Percentiles rank a stretch among this genome's conserved stretches.
Conservation (phyloP, 2,888 invertebrate genomes). For the Oxytorus armatus region DNA sequence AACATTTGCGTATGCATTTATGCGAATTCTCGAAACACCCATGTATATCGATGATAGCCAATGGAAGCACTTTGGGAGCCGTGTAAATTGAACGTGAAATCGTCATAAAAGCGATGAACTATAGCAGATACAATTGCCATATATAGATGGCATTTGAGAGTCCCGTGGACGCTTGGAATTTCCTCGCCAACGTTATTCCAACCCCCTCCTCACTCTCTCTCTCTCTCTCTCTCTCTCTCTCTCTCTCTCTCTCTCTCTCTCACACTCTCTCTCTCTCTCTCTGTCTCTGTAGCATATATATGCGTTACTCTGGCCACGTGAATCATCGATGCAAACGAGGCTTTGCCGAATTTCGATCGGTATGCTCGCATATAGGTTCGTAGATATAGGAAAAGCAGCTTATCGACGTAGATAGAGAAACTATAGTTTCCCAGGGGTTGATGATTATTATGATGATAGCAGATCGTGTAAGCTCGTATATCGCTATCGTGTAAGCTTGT, state of each 20-base stretch:
- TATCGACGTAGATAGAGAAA: constrained; percentile 30
- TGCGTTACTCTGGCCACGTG: constrained; percentile 7
- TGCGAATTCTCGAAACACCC: constrained; percentile 10
- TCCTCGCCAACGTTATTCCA: constrained; percentile 18
- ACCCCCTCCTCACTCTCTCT: not conserved
- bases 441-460: constrained; percentile 35
- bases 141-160: constrained; percentile 28
- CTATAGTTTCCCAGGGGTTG: constrained; percentile 20
- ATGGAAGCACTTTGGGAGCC: constrained; percentile 39
- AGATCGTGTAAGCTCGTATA: constrained; percentile 23
- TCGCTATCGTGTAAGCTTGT: too few species aligned
- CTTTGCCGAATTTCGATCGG: constrained; percentile 42
- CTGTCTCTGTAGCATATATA: not conserved
- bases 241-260: not conserved
- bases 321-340: constrained; percentile 57
- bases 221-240: constrained; percentile 3
- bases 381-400: constrained; percentile 29
- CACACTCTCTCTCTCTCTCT: constrained; percentile 1
- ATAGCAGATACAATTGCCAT: constrained; percentile 7
- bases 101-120: constrained; percentile 47
- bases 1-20: not conserved
- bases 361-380: constrained; percentile 20
- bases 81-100: constrained; percentile 53
- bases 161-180: constrained; percentile 30
- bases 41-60: constrained; percentile 18